A percentile compares a stretch with the other conserved stretches of the same genome.
These are phyloP conservation scores for Psittacus erithacus DNA, from an alignment of 2,113 vertebrate species.

Conservation along the genomic window DNA sequence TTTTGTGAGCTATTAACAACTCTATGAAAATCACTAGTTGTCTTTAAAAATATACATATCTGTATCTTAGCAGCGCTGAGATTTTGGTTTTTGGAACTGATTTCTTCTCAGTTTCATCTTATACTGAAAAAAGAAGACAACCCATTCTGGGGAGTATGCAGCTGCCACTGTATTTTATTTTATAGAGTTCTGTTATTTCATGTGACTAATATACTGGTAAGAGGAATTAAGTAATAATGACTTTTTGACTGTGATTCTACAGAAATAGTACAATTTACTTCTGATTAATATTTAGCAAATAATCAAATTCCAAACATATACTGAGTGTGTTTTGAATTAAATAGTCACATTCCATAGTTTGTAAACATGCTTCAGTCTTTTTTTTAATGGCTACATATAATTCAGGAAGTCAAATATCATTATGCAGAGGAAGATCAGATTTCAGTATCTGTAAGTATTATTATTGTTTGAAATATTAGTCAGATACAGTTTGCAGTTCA, in stretches of 20 bases:
- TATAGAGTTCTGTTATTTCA: not conserved
- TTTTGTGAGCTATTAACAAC: not conserved
- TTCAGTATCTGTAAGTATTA: not conserved
- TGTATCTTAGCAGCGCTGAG: not conserved
- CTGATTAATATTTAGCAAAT: not conserved
- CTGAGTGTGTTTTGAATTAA: not conserved
- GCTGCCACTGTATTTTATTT: not conserved
- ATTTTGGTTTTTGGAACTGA: not conserved
- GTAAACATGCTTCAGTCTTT: not conserved
- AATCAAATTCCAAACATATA: not conserved
- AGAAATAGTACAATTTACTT: not conserved
- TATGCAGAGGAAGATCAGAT: not conserved
- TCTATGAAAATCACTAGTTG: not conserved
- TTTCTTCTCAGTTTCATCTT: not conserved
- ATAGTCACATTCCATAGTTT: not conserved
- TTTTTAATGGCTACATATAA: not conserved
- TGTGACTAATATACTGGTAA: not conserved
- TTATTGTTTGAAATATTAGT: conserved; percentile 16
- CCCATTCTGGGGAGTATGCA: not conserved
- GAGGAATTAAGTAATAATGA: not conserved
- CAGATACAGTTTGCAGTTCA: not conserved
- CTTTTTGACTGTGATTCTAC: not conserved
- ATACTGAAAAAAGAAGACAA: not conserved
- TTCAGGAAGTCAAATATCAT: not conserved
- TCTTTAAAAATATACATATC: not conserved